phyloP scores from a whole-genome alignment of 2,888 invertebrate genomes.

The Terebella lapidaria region DNA sequence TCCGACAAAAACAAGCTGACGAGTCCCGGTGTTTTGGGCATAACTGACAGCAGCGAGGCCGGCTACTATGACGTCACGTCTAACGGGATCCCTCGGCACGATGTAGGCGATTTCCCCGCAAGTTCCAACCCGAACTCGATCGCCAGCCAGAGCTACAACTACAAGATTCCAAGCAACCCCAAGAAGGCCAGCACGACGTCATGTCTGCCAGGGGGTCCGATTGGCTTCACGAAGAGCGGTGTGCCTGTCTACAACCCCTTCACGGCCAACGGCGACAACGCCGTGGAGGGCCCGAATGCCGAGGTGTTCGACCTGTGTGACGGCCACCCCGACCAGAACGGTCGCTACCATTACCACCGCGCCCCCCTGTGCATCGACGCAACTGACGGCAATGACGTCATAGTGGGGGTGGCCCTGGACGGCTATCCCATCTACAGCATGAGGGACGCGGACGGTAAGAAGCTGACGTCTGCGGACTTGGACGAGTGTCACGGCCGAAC shows the following conservation, averaged over 20 bases:
- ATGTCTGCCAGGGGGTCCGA: conserved; percentile 10
- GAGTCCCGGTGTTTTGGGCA: background rate
- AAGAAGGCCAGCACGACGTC: too few species aligned
- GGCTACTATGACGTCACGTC: background rate
- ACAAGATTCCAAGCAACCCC: too few species aligned
- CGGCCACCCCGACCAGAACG: conserved; percentile 19
- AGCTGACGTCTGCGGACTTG: conserved; percentile 19
- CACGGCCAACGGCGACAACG: conserved; percentile 3
- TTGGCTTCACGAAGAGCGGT: conserved; percentile 5
- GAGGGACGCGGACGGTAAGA: background rate
- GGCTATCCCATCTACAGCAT: conserved; percentile 26
- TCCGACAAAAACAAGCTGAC: too few species aligned
- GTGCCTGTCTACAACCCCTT: conserved; percentile 9
- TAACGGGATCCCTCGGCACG: background rate
- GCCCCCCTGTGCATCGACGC: conserved; percentile 19
- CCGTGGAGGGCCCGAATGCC: conserved; percentile 7
- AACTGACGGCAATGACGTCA: conserved; percentile 9
- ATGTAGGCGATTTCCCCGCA: background rate
- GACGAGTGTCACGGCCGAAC: conserved; percentile 23
- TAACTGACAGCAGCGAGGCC: background rate
- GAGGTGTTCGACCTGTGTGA: conserved; percentile 25
- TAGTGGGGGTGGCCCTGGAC: conserved; percentile 26
- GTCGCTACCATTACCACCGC: conserved; percentile 25
- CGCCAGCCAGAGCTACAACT: background rate
- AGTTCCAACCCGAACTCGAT: background rate